phyloP scores from a whole-genome alignment of 2,113 vertebrate species.

The Tichodroma muraria region DNA sequence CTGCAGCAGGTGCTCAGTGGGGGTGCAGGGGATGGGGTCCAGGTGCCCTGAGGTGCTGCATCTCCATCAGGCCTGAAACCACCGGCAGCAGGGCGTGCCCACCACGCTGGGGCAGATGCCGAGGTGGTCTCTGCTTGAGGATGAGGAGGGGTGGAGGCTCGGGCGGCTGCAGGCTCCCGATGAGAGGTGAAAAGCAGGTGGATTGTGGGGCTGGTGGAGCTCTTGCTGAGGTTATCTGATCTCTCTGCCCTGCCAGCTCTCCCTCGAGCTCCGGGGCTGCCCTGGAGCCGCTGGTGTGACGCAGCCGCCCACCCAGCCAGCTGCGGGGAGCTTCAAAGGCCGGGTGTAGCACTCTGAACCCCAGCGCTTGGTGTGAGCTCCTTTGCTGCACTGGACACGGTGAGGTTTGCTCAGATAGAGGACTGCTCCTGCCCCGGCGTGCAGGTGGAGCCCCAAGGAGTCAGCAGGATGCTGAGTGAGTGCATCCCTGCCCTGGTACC shows the following conservation, averaged over 20 bases:
- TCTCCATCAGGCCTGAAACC: fast-evolving
- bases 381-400: background rate
- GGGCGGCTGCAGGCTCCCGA: fast-evolving
- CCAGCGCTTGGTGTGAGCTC: background rate
- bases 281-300: background rate
- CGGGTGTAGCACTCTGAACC: background rate
- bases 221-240: background rate
- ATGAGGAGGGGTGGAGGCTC: background rate
- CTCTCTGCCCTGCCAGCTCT: background rate
- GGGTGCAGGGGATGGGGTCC: background rate
- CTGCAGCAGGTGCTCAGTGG: background rate
- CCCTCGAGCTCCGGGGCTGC: background rate
- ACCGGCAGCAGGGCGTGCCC: background rate
- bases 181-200: background rate
- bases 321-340: background rate
- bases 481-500: fast-evolving
- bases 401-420: background rate
- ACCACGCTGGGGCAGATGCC: background rate
- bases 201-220: background rate
- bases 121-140: background rate
- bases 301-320: background rate
- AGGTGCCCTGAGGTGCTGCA: fast-evolving
- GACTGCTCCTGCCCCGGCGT: background rate
- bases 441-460: background rate
- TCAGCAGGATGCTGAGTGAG: background rate